These are phyloP conservation scores for Copsychus sechellarum DNA, from an alignment of 2,113 vertebrate genomes.

Conservation along the genomic window DNA sequence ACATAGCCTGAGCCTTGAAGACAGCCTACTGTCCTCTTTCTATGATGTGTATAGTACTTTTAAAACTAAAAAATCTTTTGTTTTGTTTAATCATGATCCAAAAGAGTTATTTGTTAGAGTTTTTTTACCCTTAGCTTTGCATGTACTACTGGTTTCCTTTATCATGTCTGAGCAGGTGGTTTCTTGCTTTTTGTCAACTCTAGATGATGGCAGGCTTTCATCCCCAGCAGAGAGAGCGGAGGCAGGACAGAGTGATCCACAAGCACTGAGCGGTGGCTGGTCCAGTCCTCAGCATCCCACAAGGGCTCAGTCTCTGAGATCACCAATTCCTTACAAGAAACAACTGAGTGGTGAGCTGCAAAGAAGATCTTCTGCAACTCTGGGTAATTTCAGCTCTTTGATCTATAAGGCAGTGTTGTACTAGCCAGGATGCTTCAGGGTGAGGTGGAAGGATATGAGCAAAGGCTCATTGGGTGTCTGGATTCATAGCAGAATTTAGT, in stretches of 20 bases:
- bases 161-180: not conserved
- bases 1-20: not conserved
- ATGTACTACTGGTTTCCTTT: not conserved
- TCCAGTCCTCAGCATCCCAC: conserved; percentile 83
- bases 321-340: conserved; percentile 81
- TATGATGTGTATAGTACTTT: not conserved
- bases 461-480: not conserved
- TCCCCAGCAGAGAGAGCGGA: conserved; percentile 80
- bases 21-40: not conserved
- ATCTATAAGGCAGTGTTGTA: not conserved
- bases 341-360: conserved; percentile 79
- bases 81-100: not conserved
- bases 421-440: not conserved
- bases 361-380: conserved; percentile 81
- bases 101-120: not conserved
- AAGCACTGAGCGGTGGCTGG: conserved; percentile 78
- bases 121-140: not conserved
- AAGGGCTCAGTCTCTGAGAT: conserved; percentile 75
- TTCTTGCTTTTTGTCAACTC: conserved; percentile 42
- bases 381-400: conserved; percentile 76
- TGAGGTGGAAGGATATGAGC: not conserved
- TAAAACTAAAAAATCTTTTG: not conserved
- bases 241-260: conserved; percentile 75
- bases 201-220: conserved; percentile 80
- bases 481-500: not conserved